Evolutionary conservation across 2,888 invertebrate species (phyloP).

Genomic region (Epirrhoe alternata): DNA sequence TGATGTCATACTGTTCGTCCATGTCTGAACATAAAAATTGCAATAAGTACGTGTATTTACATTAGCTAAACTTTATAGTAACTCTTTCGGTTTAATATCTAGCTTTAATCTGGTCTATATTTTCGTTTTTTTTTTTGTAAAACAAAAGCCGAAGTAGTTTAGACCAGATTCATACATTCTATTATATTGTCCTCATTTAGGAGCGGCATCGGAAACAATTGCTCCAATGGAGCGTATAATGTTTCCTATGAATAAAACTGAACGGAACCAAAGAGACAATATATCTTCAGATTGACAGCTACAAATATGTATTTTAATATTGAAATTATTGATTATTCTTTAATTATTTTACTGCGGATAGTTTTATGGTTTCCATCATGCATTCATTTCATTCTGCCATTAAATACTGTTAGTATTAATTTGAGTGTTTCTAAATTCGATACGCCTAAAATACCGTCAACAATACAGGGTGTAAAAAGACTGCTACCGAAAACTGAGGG

Average conservation of each 20-base stretch:
- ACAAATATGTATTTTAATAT: background rate
- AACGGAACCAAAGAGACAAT: background rate
- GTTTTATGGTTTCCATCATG: background rate
- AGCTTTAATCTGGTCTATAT: too few relatives aligned
- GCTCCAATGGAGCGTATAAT: conserved; percentile 28
- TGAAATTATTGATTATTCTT: background rate
- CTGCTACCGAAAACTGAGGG: too few relatives aligned
- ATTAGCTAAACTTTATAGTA: too few relatives aligned
- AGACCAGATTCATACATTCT: background rate
- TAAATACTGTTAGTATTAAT: background rate
- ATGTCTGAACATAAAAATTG: too few relatives aligned
- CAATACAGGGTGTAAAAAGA: too few relatives aligned
- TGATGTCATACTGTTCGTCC: too few relatives aligned
- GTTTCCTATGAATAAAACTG: conserved; percentile 10
- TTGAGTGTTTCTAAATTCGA: background rate
- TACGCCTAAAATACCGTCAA: background rate
- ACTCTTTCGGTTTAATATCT: too few relatives aligned
- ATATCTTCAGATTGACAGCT: background rate
- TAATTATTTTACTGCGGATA: background rate
- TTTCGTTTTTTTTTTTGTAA: too few relatives aligned
- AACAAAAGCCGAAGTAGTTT: background rate
- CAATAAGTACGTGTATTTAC: too few relatives aligned
- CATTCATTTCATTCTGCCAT: background rate
- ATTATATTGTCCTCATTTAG: conserved; percentile 14
- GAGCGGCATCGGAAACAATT: conserved; percentile 26